Evolutionary conservation across 2,888 invertebrate species (phyloP), one percentile per base, ranked within the genome.

Genomic region (Parnassius smintheus): DNA sequence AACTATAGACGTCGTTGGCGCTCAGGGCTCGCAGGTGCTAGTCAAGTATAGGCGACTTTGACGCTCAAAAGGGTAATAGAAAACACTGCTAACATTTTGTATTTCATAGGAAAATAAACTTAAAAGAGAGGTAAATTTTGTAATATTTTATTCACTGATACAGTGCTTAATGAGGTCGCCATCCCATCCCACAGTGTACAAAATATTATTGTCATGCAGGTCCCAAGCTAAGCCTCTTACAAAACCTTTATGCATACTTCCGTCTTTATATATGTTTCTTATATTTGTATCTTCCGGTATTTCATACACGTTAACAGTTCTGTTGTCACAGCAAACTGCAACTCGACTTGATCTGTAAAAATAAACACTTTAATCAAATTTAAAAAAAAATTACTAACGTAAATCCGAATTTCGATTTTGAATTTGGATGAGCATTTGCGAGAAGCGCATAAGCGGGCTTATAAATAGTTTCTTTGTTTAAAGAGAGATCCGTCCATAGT

Each of bases 161-260:
- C 66, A 74, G 67, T 93, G 93, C 11, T 81, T 79, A 64, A 83
- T 81, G 13, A 93, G 75, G 67, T 83, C 81, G 55, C 88, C 88
- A 70, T 94, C 93, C 93, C 94, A 94, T n/a, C 93, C 93, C 18
- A 93, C 91, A 1, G 93, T 87, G 70, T 92, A 89, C 1, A 94
- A 82, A 35, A 78, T 69, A 56, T 81, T 76, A 22, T 72, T 72
- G 1, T 84, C 78, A 2, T 75, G 76, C 7, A 76, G 66, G 69
- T 89, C 88, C 94, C 94, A 94, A 1, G 92, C 87, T 8, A 92
- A 67, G 10, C 93, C 93, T 66, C 93, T 83, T 1, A 93, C 93
- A 73, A 88, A 92, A 71, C 93, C 92, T 41, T 67, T 81, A 66
- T 91, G 91, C 68, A 76, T 74, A 65, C 82, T 79, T 65, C 80